Evolutionary conservation across 2,888 invertebrate species (phyloP), one percentile per base, ranked within the genome.

Genomic region (Actias luna): DNA sequence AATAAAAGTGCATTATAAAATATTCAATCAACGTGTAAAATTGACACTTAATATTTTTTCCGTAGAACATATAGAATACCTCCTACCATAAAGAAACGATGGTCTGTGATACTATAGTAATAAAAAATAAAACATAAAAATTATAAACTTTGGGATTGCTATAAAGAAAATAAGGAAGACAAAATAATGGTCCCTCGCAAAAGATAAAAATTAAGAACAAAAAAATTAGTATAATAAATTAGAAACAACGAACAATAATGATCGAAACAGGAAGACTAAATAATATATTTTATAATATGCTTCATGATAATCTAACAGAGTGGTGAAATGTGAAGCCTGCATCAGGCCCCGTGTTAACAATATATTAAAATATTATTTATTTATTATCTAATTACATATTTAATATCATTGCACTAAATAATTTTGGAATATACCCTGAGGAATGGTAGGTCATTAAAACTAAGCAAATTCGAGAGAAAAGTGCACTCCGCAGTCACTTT

Each of bases 401-500:
- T 87, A 88, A 89, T 88, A 90, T 85, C 88, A 91, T 91, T 91
- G 90, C 91, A 91, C 91, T 89, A 88, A 85, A 86, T 82, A 75
- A 83, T 82, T 88, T 88, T 89, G 92, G 91, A 92, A 91, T 91
- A 85, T 83, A 85, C 83, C 89, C 88, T 78, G 72, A 87, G 92
- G 92, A 92, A 91, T 90, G 91, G 83, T 84, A 84, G 85, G 81
- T 82, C 71, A 82, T 85, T 84, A 83, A 73, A 83, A 83, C 89
- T 89, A 89, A 77, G 78, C 79, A 85, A 88, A 91, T 91, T 91
- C 91, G 91, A 91, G 91, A 91, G 91, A 84, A 80, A 77, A 75
- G 46, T 42, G 36, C 36, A 36, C 42, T 4, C n/a, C 5, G 42
- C 42, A 42, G 5, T 42, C n/a, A 42, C 18, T 42, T n/a, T 5